Base-by-base conservation (phyloP, 1,140 invertebrate genomes). In the Ips nitidus region DNA sequence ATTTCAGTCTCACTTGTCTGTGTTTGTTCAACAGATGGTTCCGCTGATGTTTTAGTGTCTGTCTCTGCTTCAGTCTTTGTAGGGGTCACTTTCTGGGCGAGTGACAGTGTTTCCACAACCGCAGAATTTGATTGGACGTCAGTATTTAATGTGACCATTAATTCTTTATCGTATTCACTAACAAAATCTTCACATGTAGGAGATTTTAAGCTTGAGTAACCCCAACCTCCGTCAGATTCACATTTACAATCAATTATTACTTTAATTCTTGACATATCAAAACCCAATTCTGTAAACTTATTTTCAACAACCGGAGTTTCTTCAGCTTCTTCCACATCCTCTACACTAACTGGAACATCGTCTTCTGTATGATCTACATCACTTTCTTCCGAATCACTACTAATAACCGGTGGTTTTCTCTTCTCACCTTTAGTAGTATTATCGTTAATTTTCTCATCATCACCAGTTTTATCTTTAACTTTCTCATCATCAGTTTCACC, bases 151-250 rank as follows among this genome's bases (percentile, higher is more conserved):
- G 22, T 1, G 7, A 8, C 45, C 1, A 50, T 50, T n/a, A 47
- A 62, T 45, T 69, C 68, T 22, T 40, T 41, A 69, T 69, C 61
- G 38, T 70, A 70, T 52, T 70, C 69, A 41, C 69, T 70, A 38
- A 70, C 43, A 45, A 65, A 59, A 59, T 60, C 56, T 7, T 57
- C 43, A 8, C 4, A 22, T 5, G 39, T 41, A 52, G 1, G 37
- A 55, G 38, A 50, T 3, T 50, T 22, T 22, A 50, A 2, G 22
- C 22, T 50, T 8, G 6, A 8, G 6, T 8, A 8, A 2, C 1
- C 1, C 45, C 45, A 50, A 1, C 2, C 7, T 8, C 2, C 1
- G 7, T 50, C 22, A 22, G 45, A 50, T 2, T 50, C 45, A 22
- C 22, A 6, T 50, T 50, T 50, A 6, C 45, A 36, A 52, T 63